These are phyloP conservation scores for Oncorhynchus clarkii DNA, from an alignment of 2,113 vertebrate species.

Conservation along the genomic window DNA sequence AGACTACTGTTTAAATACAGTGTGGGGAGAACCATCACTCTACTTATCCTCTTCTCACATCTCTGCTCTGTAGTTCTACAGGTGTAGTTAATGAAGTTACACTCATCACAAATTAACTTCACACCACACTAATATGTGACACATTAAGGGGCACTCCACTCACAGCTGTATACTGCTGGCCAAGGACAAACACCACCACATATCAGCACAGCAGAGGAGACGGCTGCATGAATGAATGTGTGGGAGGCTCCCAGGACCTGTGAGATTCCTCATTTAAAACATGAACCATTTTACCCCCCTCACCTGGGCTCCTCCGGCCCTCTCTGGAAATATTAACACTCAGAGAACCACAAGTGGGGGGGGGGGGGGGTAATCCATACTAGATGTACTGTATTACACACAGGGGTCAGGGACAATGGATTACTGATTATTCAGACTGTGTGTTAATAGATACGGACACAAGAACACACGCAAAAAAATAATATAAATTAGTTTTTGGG, in stretches of 20 bases:
- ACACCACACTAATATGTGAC: constrained; percentile 35
- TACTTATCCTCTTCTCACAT: background rate
- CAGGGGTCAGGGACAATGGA: too few species aligned
- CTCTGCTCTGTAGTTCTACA: background rate
- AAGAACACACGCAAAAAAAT: too few species aligned
- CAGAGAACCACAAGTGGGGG: too few species aligned
- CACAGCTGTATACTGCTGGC: background rate
- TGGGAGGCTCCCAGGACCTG: background rate
- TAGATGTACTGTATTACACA: too few species aligned
- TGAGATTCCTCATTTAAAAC: background rate
- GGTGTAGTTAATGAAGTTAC: constrained; percentile 24
- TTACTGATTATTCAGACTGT: too few species aligned
- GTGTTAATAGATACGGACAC: too few species aligned
- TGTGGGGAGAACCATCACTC: too few species aligned
- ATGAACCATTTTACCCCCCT: background rate
- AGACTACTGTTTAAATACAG: too few species aligned
- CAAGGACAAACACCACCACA: background rate
- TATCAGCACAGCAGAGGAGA: background rate
- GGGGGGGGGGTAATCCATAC: too few species aligned
- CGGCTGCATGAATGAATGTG: constrained; percentile 1
- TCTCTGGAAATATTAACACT: background rate
- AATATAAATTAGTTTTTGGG: too few species aligned
- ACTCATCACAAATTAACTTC: constrained; percentile 24
- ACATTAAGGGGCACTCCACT: background rate
- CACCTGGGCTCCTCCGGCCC: background rate